Percentiles rank a stretch among this genome's conserved stretches.
Evolutionary conservation across 2,797 vertebrate species (phyloP).

Genomic region (Mycteria americana): DNA sequence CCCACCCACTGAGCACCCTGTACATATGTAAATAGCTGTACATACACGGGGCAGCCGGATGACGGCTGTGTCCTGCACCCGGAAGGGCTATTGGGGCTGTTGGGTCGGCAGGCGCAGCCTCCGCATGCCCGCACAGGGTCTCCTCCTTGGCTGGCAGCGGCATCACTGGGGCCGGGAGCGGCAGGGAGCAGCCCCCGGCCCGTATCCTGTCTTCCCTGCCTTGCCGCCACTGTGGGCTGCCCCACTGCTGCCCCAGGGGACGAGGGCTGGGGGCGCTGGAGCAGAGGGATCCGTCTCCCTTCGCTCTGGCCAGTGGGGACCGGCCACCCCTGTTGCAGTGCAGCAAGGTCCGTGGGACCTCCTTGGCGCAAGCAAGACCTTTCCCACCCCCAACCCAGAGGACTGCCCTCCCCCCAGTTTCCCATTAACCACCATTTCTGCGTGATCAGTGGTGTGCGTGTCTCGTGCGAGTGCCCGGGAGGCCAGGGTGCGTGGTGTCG

Average conservation of each 20-base stretch:
- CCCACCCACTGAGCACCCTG: not conserved
- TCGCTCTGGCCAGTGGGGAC: not conserved
- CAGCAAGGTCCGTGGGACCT: not conserved
- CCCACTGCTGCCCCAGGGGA: not conserved
- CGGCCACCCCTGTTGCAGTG: not conserved
- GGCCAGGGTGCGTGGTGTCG: not conserved
- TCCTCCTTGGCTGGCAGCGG: not conserved
- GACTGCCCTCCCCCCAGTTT: no score
- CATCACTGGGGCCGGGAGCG: not conserved
- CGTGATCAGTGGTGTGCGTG: conserved; percentile 28
- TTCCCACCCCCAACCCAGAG: not conserved
- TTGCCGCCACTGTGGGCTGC: not conserved
- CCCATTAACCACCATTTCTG: not conserved
- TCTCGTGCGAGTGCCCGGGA: not conserved
- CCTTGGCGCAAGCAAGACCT: not conserved
- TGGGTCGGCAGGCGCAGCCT: not conserved
- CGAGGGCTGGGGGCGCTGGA: not conserved
- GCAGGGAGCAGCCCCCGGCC: not conserved
- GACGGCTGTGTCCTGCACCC: not conserved
- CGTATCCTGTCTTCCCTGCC: conserved; percentile 29
- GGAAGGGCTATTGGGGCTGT: conserved; percentile 54
- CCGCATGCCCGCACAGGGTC: not conserved
- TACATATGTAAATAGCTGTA: conserved; percentile 52
- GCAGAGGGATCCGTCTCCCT: not conserved
- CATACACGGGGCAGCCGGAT: not conserved